Conservation (phyloP, 2,888 invertebrate genomes). For the Nomada ruficornis region DNA sequence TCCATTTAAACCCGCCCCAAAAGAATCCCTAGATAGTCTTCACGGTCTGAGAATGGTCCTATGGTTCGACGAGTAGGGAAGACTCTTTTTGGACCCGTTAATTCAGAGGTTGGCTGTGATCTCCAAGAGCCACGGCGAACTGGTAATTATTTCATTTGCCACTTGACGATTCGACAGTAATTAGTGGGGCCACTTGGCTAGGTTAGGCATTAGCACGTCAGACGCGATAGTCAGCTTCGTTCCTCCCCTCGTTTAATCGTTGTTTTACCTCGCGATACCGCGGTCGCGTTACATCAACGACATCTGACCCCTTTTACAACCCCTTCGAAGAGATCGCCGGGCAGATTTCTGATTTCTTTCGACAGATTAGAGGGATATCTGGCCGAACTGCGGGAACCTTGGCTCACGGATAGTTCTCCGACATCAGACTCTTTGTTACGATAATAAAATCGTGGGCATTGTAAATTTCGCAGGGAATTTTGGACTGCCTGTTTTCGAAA, state of each 20-base stretch:
- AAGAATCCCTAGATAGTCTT: no score
- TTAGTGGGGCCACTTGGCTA: conserved; percentile 33
- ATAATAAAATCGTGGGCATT: no score
- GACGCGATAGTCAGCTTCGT: conserved; percentile 4
- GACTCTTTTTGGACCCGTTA: conserved; percentile 1
- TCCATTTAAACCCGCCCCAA: neutral
- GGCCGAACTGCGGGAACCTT: no score
- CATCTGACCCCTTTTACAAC: neutral
- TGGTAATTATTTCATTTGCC: conserved; percentile 54
- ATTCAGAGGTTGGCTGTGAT: conserved; percentile 34
- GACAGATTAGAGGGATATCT: no score
- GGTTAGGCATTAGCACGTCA: conserved; percentile 10
- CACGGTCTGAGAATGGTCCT: no score
- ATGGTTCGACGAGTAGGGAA: no score
- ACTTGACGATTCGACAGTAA: conserved; percentile 47
- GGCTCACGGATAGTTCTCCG: no score
- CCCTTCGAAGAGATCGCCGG: no score
- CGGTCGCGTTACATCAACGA: conserved; percentile 26
- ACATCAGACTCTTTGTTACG: no score
- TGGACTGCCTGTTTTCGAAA: no score
- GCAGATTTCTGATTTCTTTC: no score
- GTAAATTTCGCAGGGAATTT: no score
- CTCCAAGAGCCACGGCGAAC: conserved; percentile 20
- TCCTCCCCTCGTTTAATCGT: conserved; percentile 3
- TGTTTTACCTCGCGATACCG: conserved; percentile 3